These are phyloP conservation scores for Cynopterus sphinx DNA, from an alignment of 2,797 vertebrate genomes.

Conservation along the genomic window DNA sequence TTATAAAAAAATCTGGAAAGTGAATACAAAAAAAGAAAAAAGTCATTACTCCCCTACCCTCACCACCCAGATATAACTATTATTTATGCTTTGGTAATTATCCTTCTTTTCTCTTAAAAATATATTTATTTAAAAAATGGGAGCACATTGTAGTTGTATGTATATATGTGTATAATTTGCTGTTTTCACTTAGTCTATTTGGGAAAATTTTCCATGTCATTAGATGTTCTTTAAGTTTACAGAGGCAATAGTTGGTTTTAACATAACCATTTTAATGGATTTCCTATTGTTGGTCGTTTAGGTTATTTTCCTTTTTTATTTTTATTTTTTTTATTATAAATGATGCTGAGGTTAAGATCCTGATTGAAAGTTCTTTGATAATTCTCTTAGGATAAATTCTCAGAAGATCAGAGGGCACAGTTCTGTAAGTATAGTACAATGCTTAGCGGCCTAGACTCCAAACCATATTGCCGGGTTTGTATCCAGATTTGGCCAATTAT, in stretches of 20 bases:
- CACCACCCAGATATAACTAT: not conserved
- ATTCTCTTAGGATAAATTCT: not conserved
- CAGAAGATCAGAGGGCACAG: not conserved
- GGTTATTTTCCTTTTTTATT: not conserved
- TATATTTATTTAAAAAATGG: not conserved
- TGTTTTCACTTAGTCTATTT: not conserved
- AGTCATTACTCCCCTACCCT: not conserved
- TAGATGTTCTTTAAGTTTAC: not conserved
- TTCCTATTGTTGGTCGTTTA: not conserved
- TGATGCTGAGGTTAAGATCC: not conserved
- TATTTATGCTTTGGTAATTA: not conserved
- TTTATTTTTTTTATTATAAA: not conserved
- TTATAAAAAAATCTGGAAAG: not conserved
- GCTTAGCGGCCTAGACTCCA: not conserved
- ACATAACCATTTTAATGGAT: not conserved
- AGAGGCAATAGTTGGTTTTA: not conserved
- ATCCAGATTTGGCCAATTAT: not conserved
- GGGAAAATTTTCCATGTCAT: not conserved
- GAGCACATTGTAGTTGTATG: not conserved
- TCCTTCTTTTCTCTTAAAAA: constrained; percentile 8
- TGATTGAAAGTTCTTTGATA: not conserved
- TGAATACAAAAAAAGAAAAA: not conserved
- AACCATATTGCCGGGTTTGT: not conserved
- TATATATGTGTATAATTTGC: not conserved
- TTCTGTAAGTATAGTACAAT: not conserved